Conservation (phyloP, 2,113 vertebrate species). For the Mugil cephalus region DNA sequence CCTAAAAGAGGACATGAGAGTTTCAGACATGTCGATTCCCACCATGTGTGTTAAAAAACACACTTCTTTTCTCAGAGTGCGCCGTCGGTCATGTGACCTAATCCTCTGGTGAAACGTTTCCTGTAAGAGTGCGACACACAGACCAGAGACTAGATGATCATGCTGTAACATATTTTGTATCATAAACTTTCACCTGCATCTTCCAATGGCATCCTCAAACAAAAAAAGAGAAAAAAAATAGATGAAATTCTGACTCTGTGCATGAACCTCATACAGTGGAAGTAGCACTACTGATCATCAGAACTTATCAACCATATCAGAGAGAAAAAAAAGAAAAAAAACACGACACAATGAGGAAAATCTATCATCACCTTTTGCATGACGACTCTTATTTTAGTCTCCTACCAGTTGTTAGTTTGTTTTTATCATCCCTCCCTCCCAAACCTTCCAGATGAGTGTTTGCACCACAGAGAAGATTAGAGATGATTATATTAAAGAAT, state of each 20-base stretch:
- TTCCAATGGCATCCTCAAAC: constrained; percentile 66
- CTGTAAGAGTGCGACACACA: constrained; percentile 15
- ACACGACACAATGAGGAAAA: constrained; percentile 45
- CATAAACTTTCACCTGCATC: constrained; percentile 85
- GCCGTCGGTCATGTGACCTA: neutral
- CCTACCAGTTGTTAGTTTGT: constrained; percentile 46
- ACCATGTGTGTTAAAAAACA: too few species aligned
- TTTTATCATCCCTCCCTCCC: constrained; percentile 40
- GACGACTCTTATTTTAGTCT: constrained; percentile 62
- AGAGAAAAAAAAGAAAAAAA: constrained; percentile 47
- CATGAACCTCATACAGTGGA: constrained; percentile 79
- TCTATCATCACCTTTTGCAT: constrained; percentile 80
- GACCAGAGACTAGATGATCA: constrained; percentile 58
- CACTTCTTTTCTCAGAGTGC: neutral
- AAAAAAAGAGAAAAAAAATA: constrained; percentile 32
- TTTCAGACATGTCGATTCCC: too few species aligned
- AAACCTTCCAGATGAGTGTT: constrained; percentile 55
- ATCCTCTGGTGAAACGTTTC: constrained; percentile 18
- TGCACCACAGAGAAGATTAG: constrained; percentile 54
- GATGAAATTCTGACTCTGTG: constrained; percentile 49
- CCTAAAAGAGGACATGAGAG: too few species aligned
- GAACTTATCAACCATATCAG: constrained; percentile 52
- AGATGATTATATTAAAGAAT: constrained; percentile 50
- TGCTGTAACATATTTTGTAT: constrained; percentile 87
- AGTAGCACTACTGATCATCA: constrained; percentile 69